phyloP scores from a whole-genome alignment of 1,140 invertebrate genomes.

The Kradibia gibbosae region DNA sequence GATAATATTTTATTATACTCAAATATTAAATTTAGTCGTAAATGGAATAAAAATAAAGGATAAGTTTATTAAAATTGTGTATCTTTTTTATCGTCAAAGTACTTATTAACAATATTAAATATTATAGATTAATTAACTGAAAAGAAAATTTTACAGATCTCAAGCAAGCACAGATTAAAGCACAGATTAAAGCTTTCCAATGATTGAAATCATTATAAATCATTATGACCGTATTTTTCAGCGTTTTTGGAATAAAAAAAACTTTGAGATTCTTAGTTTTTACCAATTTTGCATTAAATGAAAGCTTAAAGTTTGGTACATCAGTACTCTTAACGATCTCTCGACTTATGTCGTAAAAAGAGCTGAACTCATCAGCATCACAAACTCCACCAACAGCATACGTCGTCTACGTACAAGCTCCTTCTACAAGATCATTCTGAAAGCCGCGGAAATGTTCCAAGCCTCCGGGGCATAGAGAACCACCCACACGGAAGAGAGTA shows the following conservation, averaged over 20 bases:
- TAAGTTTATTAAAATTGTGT: no score
- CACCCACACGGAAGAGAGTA: not conserved
- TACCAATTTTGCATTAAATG: slow-evolving; percentile 7
- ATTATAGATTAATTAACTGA: no score
- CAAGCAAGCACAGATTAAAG: no score
- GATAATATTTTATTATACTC: no score
- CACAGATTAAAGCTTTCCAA: not conserved
- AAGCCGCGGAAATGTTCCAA: slow-evolving; percentile 2
- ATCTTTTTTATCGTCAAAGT: no score
- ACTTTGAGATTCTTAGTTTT: not conserved
- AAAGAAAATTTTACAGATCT: no score
- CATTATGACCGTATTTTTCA: not conserved
- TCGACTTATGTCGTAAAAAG: slow-evolving; percentile 12
- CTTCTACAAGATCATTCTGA: not conserved
- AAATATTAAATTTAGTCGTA: no score
- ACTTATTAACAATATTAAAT: no score
- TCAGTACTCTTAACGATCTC: not conserved
- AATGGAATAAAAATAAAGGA: no score
- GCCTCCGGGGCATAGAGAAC: not conserved
- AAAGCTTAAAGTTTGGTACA: slow-evolving; percentile 1
- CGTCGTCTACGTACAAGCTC: not conserved
- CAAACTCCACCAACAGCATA: not conserved
- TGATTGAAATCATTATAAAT: not conserved
- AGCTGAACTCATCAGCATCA: not conserved
- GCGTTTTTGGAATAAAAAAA: not conserved